A percentile compares a stretch with the other conserved stretches of the same genome.
phyloP scores from a whole-genome alignment of 2,797 vertebrate species.

The Notolabrus celidotus region DNA sequence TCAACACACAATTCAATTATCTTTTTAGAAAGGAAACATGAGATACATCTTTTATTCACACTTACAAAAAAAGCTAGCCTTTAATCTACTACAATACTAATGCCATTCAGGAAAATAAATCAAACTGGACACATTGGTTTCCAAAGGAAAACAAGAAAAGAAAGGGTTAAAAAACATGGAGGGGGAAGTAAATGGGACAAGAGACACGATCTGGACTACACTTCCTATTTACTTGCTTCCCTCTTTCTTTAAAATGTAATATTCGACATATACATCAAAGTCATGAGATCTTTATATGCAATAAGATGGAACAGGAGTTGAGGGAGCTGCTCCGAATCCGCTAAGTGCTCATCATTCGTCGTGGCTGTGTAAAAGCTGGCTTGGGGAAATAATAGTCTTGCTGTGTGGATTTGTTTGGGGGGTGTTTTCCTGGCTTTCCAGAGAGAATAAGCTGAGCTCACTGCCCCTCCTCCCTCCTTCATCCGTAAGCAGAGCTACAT shows the following conservation, averaged over 20 bases:
- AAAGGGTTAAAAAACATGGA: conserved; percentile 66
- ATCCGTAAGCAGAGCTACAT: conserved; percentile 55
- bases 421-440: conserved; percentile 26
- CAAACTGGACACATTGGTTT: conserved; percentile 90
- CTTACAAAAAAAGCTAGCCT: conserved; percentile 91
- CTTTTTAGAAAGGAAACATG: conserved; percentile 93
- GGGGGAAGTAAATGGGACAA: conserved; percentile 58
- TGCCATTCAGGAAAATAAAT: conserved; percentile 89
- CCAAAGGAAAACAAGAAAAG: conserved; percentile 79
- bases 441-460: conserved; percentile 46
- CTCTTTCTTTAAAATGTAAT: conserved; percentile 66
- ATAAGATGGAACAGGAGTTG: conserved; percentile 36
- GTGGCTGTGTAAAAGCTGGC: conserved; percentile 72
- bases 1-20: conserved; percentile 89
- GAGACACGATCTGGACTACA: conserved; percentile 72
- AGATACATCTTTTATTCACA: conserved; percentile 98
- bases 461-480: conserved; percentile 58
- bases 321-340: conserved; percentile 70
- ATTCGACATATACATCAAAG: conserved; percentile 60
- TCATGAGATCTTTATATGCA: conserved; percentile 52
- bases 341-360: conserved; percentile 87
- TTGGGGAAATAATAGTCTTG: conserved; percentile 61
- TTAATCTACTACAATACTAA: conserved; percentile 92
- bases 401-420: conserved; percentile 39
- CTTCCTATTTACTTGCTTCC: conserved; percentile 80